These are phyloP conservation scores for Liopterus haemorrhoidalis DNA, from an alignment of 2,888 invertebrate genomes.

Conservation along the genomic window DNA sequence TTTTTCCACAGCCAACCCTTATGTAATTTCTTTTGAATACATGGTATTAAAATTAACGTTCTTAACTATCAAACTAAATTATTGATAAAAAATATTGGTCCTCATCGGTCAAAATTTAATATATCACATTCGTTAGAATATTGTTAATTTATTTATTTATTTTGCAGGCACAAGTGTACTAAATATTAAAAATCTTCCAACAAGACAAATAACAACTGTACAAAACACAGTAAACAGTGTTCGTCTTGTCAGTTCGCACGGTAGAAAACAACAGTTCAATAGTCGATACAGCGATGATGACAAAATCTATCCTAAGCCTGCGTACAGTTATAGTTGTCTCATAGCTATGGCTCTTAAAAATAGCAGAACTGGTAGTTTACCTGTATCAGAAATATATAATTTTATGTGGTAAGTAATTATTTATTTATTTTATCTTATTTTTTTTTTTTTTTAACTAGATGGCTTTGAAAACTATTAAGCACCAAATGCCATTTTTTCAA, in stretches of 20 bases:
- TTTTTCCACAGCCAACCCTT: too few relatives aligned
- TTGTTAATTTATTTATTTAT: too few relatives aligned
- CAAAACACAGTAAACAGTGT: constrained; percentile 24
- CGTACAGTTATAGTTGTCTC: constrained; percentile 95
- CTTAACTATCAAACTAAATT: too few relatives aligned
- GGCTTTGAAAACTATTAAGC: too few relatives aligned
- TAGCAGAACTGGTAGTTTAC: constrained; percentile 86
- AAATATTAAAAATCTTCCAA: constrained; percentile 16
- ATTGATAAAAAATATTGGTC: too few relatives aligned
- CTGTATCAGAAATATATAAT: constrained; percentile 97
- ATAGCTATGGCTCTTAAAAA: constrained; percentile 98
- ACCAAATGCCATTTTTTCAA: too few relatives aligned
- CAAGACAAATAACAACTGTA: constrained; percentile 11
- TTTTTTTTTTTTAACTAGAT: constrained; percentile 15
- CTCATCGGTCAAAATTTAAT: too few relatives aligned
- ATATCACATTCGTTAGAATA: too few relatives aligned
- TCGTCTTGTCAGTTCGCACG: constrained; percentile 26
- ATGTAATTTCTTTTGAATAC: too few relatives aligned
- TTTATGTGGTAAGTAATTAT: constrained; percentile 88
- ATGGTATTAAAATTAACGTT: too few relatives aligned
- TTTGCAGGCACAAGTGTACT: too few relatives aligned
- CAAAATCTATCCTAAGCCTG: constrained; percentile 85
- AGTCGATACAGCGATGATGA: constrained; percentile 46
- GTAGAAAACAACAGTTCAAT: constrained; percentile 30
- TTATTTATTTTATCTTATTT: too few relatives aligned